A percentile compares a stretch with the other conserved stretches of the same genome.
phyloP scores from a whole-genome alignment of 30 jellyfish, hydroid and myxozoan species.

The Catostylus mosaicus region DNA sequence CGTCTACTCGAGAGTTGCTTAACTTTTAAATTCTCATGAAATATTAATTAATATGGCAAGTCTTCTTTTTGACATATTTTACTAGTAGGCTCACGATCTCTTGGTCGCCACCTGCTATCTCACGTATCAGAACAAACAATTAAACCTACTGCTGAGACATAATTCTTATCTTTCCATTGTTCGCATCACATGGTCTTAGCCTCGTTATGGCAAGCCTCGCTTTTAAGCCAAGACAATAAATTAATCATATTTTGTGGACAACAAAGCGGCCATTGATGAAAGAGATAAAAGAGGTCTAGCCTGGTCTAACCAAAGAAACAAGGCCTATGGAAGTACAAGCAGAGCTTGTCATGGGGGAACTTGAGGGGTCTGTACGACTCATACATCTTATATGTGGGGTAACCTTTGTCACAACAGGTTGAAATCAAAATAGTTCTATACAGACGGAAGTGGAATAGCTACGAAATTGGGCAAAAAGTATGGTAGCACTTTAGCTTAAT shows the following conservation, averaged over 20 bases:
- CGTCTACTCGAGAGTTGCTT: conserved; percentile 23
- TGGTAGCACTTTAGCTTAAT: no score
- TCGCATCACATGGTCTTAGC: conserved; percentile 12
- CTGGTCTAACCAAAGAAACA: no score
- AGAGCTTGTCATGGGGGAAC: no score
- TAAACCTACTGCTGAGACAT: background rate
- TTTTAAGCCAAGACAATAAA: background rate
- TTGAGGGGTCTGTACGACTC: no score
- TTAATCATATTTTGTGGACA: background rate
- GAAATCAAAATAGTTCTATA: no score
- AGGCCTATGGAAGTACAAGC: no score
- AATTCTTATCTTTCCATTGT: conserved; percentile 1
- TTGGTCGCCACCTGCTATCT: conserved; percentile 43
- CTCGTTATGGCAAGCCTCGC: background rate
- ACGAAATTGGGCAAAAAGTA: no score
- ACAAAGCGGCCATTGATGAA: background rate
- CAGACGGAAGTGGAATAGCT: no score
- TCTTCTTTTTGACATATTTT: conserved; percentile 15
- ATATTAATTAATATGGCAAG: conserved; percentile 27
- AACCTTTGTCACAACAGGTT: no score
- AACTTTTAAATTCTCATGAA: conserved; percentile 44
- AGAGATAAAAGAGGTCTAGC: no score
- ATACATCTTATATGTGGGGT: no score
- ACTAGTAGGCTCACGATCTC: conserved; percentile 47
- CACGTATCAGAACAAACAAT: background rate